Evolutionary conservation across 2,888 invertebrate species (phyloP).

Genomic region (Callosobruchus maculatus): DNA sequence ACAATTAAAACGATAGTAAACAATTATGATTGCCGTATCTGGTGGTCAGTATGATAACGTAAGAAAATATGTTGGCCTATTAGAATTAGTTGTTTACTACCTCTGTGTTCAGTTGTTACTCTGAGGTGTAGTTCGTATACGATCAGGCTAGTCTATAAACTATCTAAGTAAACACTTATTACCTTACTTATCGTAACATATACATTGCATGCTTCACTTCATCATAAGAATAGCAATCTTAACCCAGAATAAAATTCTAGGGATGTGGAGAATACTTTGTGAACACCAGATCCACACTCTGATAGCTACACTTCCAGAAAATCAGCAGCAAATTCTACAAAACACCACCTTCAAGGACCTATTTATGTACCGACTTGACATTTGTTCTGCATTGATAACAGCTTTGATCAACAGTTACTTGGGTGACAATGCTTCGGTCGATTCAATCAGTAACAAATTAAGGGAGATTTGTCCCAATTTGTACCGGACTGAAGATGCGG

Average conservation of each 20-base stretch:
- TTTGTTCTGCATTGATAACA: conserved; percentile 73
- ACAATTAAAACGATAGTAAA: no score
- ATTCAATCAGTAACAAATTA: conserved; percentile 82
- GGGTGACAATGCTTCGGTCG: conserved; percentile 91
- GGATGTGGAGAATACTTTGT: conserved; percentile 85
- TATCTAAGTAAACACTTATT: no score
- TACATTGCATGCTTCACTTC: no score
- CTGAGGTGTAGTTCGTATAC: no score
- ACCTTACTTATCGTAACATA: no score
- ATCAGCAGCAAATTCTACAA: conserved; percentile 61
- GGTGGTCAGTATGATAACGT: no score
- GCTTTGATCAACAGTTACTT: conserved; percentile 88
- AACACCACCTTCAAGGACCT: conserved; percentile 71
- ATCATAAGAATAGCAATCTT: no score
- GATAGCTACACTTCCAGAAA: conserved; percentile 64
- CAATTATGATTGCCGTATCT: no score
- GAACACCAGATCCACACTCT: conserved; percentile 88
- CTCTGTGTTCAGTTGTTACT: no score
- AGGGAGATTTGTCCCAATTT: conserved; percentile 90
- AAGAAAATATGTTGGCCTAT: no score
- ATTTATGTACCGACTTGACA: conserved; percentile 73
- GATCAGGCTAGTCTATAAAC: no score
- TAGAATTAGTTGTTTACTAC: no score
- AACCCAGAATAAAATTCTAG: conserved; percentile 1
- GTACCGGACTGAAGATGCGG: conserved; percentile 92